A percentile compares a stretch with the other conserved stretches of the same genome.
These are phyloP conservation scores for Notiomystis cincta DNA, from an alignment of 2,113 vertebrate species.

Conservation along the genomic window DNA sequence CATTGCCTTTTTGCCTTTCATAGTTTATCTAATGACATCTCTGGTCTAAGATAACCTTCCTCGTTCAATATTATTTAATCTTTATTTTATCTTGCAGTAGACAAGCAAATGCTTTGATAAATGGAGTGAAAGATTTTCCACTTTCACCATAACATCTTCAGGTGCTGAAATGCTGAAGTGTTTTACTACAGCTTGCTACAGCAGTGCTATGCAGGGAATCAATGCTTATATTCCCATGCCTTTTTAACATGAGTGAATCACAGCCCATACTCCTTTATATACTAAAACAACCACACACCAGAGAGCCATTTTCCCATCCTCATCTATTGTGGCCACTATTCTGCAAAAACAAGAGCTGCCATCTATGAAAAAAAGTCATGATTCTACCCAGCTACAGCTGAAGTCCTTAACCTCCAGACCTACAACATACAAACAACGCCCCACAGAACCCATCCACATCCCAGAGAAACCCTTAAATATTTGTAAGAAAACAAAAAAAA, in stretches of 20 bases:
- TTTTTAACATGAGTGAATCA: constrained; percentile 23
- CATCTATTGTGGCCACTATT: background rate
- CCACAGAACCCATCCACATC: background rate
- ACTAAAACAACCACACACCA: background rate
- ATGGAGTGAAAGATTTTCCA: background rate
- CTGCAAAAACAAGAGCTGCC: background rate
- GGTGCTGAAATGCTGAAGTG: background rate
- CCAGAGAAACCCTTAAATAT: accelerated
- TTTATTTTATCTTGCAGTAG: background rate
- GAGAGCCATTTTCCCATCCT: background rate
- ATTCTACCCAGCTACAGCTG: background rate
- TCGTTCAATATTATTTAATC: background rate
- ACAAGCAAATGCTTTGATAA: background rate
- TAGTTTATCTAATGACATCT: background rate
- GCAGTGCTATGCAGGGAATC: background rate
- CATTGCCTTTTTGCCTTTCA: background rate
- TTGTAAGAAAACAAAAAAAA: background rate
- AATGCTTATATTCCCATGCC: background rate
- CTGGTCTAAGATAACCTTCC: background rate
- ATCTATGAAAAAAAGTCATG: background rate
- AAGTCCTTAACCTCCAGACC: background rate
- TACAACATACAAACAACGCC: background rate
- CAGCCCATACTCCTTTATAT: background rate
- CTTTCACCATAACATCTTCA: background rate
- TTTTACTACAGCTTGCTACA: background rate